A percentile compares a stretch with the other conserved stretches of the same genome.
These are phyloP conservation scores for Tachuris rubrigastra DNA, from an alignment of 2,113 vertebrate species.

Conservation along the genomic window DNA sequence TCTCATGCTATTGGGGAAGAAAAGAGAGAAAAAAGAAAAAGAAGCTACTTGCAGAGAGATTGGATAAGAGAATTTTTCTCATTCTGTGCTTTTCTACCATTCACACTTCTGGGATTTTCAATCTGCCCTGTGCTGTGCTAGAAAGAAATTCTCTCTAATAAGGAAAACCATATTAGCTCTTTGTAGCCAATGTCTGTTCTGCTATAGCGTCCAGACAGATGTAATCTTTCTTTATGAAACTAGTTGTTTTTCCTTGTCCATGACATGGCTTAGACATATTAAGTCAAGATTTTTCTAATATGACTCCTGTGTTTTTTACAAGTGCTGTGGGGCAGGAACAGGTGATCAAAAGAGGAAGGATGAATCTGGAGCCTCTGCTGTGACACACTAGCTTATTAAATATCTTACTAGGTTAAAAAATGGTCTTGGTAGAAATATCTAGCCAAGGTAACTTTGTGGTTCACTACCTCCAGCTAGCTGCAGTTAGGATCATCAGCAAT, in stretches of 20 bases:
- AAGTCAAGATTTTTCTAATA: background rate
- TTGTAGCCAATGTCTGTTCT: background rate
- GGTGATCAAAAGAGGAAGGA: background rate
- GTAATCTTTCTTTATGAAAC: background rate
- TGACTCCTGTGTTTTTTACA: background rate
- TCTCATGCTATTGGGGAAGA: fast-evolving
- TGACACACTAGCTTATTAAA: background rate
- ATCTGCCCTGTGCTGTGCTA: background rate
- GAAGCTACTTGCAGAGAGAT: background rate
- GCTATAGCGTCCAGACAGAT: background rate
- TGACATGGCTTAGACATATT: background rate
- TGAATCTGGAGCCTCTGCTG: background rate
- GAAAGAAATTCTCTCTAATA: background rate
- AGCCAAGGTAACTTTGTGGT: background rate
- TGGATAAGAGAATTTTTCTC: background rate
- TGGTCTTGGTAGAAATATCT: background rate
- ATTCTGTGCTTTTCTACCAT: background rate
- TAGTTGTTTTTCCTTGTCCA: background rate
- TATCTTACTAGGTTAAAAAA: background rate
- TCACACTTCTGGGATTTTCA: background rate
- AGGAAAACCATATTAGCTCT: background rate
- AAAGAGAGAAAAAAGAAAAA: background rate
- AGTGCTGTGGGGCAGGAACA: background rate
- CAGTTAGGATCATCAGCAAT: background rate
- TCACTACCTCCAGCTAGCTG: background rate